Evolutionary conservation across 53 echinoderm and acorn worm genomes (phyloP).

Genomic region (Actinopyga echinites): DNA sequence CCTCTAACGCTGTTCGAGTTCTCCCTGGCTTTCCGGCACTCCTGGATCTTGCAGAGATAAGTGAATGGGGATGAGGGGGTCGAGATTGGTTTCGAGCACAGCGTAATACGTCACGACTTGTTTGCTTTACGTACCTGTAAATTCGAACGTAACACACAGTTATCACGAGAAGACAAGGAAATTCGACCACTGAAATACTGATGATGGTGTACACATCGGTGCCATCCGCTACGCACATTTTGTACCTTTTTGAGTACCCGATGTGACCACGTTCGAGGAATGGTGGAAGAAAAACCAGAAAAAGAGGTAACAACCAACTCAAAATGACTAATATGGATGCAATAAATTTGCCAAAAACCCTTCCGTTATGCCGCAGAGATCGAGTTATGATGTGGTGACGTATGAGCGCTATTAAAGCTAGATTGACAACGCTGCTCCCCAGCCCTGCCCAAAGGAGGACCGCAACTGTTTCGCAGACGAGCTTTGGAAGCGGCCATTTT

Average conservation of each 20-base stretch:
- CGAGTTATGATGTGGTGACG: slow-evolving; percentile 73
- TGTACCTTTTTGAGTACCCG: slow-evolving; percentile 54
- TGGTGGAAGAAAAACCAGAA: slow-evolving; percentile 55
- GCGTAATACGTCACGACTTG: not conserved
- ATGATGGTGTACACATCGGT: slow-evolving; percentile 32
- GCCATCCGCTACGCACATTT: slow-evolving; percentile 42
- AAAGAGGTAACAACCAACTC: slow-evolving; percentile 62
- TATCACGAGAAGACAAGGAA: slow-evolving; percentile 16
- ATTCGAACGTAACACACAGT: not conserved
- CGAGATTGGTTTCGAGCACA: too few relatives aligned
- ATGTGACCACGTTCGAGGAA: slow-evolving; percentile 38
- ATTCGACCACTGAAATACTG: not conserved
- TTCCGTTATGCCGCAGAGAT: slow-evolving; percentile 44
- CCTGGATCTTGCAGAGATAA: not conserved
- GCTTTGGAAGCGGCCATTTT: not conserved
- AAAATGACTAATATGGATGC: slow-evolving; percentile 57
- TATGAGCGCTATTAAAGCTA: slow-evolving; percentile 77
- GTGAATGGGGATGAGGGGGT: not conserved
- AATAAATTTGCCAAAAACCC: slow-evolving; percentile 55
- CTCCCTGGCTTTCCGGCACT: not conserved
- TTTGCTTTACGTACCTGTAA: not conserved
- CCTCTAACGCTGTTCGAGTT: not conserved
- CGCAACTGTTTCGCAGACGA: slow-evolving; percentile 57
- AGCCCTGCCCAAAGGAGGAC: slow-evolving; percentile 69
- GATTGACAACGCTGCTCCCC: slow-evolving; percentile 70